Percentiles rank a stretch among this genome's conserved stretches.
phyloP scores from a whole-genome alignment of 2,797 vertebrate genomes.

The Scyliorhinus canicula region DNA sequence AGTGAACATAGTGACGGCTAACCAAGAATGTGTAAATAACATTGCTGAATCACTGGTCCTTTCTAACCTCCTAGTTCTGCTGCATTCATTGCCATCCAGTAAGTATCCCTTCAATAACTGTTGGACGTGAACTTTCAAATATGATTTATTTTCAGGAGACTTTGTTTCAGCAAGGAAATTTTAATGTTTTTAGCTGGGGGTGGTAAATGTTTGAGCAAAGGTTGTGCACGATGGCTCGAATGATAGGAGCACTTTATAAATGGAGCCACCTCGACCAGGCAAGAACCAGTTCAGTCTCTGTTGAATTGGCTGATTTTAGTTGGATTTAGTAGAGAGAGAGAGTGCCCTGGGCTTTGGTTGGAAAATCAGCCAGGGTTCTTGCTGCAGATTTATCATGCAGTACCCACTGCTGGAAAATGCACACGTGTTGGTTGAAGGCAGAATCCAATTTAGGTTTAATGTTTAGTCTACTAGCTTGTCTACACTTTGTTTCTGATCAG shows the following conservation, averaged over 20 bases:
- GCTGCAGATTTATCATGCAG: background rate
- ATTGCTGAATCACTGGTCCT: conserved; percentile 92
- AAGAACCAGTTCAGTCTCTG: background rate
- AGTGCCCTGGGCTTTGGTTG: background rate
- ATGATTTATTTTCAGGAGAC: background rate
- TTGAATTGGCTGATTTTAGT: background rate
- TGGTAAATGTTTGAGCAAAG: background rate
- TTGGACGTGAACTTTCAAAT: background rate
- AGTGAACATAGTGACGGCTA: conserved; percentile 94
- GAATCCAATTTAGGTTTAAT: background rate
- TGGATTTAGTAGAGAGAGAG: background rate
- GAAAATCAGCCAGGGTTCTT: background rate
- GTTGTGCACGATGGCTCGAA: background rate
- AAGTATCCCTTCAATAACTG: conserved; percentile 49
- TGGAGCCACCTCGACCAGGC: background rate
- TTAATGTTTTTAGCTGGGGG: background rate
- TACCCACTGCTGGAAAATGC: background rate
- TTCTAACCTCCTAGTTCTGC: conserved; percentile 82
- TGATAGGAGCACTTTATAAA: background rate
- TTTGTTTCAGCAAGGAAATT: background rate
- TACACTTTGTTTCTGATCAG: background rate
- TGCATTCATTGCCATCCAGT: conserved; percentile 97
- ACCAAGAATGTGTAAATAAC: conserved; percentile 94
- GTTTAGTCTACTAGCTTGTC: background rate
- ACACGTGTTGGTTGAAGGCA: background rate